Evolutionary conservation across 2,113 vertebrate genomes (phyloP).

Genomic region (Panurus biarmicus): DNA sequence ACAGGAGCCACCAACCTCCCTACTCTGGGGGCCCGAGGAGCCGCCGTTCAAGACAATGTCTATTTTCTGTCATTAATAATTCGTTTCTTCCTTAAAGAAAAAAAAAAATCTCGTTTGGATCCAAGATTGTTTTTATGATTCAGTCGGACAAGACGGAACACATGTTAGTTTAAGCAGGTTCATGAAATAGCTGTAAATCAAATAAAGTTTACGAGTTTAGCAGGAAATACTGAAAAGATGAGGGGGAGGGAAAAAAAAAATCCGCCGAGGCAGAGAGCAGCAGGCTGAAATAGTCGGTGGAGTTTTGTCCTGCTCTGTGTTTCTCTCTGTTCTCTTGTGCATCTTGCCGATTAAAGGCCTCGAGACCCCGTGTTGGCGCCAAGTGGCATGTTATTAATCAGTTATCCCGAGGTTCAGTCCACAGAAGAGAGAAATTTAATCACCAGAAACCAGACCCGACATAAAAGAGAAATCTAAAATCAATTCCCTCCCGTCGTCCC

Average conservation of each 20-base stretch:
- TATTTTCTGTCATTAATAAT: conserved; percentile 54
- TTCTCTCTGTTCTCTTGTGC: conserved; percentile 57
- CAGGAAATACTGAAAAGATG: conserved; percentile 70
- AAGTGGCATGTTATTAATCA: conserved; percentile 70
- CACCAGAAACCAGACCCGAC: conserved; percentile 63
- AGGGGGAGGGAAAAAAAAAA: neutral
- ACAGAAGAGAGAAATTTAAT: conserved; percentile 67
- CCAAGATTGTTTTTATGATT: conserved; percentile 62
- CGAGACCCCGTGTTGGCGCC: conserved; percentile 64
- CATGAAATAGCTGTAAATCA: conserved; percentile 71
- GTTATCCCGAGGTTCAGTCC: conserved; percentile 59
- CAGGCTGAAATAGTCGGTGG: neutral
- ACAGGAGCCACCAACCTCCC: neutral
- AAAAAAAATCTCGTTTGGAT: conserved; percentile 6
- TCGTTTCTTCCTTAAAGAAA: neutral
- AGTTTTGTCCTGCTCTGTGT: conserved; percentile 48
- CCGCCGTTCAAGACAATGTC: neutral
- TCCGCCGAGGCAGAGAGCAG: neutral
- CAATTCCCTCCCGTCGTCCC: conserved; percentile 11
- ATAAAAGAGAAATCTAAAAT: conserved; percentile 65
- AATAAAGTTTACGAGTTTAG: conserved; percentile 71
- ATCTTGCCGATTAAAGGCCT: conserved; percentile 65
- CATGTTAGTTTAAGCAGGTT: conserved; percentile 71
- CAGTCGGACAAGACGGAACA: conserved; percentile 68
- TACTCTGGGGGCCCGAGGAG: neutral